Base-by-base conservation (phyloP, 2,113 vertebrate genomes). In the Epinephelus cyanopodus region DNA sequence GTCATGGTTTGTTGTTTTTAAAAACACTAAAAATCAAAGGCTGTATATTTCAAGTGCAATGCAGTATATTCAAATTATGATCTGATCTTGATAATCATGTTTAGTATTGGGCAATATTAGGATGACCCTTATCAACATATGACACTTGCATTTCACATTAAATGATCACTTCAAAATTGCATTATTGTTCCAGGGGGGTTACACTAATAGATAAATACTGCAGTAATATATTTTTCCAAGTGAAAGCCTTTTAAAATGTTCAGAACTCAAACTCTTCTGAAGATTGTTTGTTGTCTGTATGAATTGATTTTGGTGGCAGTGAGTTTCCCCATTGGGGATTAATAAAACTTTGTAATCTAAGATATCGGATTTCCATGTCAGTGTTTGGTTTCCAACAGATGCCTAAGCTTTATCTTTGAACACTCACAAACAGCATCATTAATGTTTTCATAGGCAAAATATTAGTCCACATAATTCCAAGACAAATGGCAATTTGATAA, bases 141-240 rank as follows among this genome's bases (percentile, higher is more conserved):
- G 13, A 5, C 7, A 33, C 14, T 56, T 21, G 5, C 5, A 48
- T 47, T 61, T 68, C 39, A 37, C 54, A 33, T 8, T 37, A 47
- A 5, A 27, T 13, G 1, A 60, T 70, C 23, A 23, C 9, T 45
- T 11, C 13, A 25, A 57, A 21, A 25, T 45, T 10, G 5, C 13
- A 39, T 29, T 42, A 25, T 64, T 82, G 25, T 52, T 66, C 17
- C 53, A n/a, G 6, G 0, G 1, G 5, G 48, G 11, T 61, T 56
- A 37, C 53, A 56, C 56, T 21, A 68, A 19, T 53, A 13, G 10
- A 68, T 53, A 25, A 61, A 53, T 25, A 54, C 13, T 45, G 17
- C 21, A 25, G 53, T 67, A 54, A 73, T 42, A 50, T 2, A 23
- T 57, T 50, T 42, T 57, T 74, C 8, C 21, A 76, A 67, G 57